These are phyloP conservation scores for Biston stratarius DNA, from an alignment of 2,888 invertebrate genomes.

Conservation along the genomic window DNA sequence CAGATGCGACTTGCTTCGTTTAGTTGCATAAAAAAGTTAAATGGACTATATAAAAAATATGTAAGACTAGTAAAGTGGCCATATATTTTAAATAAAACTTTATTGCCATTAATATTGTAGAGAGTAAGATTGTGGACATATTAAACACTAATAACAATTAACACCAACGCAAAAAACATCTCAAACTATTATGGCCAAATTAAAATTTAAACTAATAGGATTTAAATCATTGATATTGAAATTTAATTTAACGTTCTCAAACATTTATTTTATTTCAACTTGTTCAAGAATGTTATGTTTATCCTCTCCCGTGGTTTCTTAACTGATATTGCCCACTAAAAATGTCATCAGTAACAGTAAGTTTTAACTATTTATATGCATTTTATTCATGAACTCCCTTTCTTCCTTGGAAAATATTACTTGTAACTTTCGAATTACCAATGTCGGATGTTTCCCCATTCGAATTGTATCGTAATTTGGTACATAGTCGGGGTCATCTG, in stretches of 20 bases:
- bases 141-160: slow-evolving; percentile 12
- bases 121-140: slow-evolving; percentile 2
- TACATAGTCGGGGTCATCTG: slow-evolving; percentile 63
- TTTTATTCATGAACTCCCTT: slow-evolving; percentile 28
- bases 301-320: slow-evolving; percentile 25
- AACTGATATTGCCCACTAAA: slow-evolving; percentile 32
- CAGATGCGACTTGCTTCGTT: neutral
- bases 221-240: slow-evolving; percentile 7
- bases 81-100: slow-evolving; percentile 9
- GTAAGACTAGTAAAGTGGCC: too few species aligned
- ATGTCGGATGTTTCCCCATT: slow-evolving; percentile 5
- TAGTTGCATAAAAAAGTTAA: neutral
- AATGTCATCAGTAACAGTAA: slow-evolving; percentile 30
- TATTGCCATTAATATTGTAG: slow-evolving; percentile 3
- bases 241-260: slow-evolving; percentile 16
- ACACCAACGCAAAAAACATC: slow-evolving; percentile 8
- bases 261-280: slow-evolving; percentile 5
- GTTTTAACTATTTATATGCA: slow-evolving; percentile 25
- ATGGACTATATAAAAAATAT: neutral
- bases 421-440: slow-evolving; percentile 24
- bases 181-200: slow-evolving; percentile 3
- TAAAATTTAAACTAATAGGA: neutral
- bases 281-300: slow-evolving; percentile 22
- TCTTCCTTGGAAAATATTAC: slow-evolving; percentile 13
- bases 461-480: slow-evolving; percentile 55